phyloP scores from a whole-genome alignment of 2,888 invertebrate genomes.

The Gymnoscelis rufifasciata region DNA sequence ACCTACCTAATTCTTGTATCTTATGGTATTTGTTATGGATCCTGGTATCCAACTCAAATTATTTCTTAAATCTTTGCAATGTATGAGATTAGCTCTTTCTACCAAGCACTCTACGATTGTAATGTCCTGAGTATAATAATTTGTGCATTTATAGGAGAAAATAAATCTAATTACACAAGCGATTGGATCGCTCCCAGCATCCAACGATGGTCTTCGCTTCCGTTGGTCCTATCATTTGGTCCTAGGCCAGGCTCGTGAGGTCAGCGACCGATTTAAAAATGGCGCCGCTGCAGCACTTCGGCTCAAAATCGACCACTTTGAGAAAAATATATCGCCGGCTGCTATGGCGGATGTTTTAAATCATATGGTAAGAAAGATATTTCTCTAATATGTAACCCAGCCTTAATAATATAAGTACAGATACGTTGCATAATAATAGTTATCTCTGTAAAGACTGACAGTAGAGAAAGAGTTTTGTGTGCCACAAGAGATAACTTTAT shows the following conservation, averaged over 20 bases:
- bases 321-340: slow-evolving; percentile 44
- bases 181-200: slow-evolving; percentile 45
- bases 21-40: too few species aligned
- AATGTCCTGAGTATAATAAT: not conserved
- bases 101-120: too few species aligned
- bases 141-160: slow-evolving; percentile 45
- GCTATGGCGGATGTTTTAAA: slow-evolving; percentile 47
- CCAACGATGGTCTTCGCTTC: slow-evolving; percentile 48
- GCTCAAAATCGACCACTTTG: slow-evolving; percentile 43
- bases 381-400: not conserved
- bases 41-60: too few species aligned
- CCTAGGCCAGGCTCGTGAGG: slow-evolving; percentile 34
- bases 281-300: slow-evolving; percentile 39
- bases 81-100: too few species aligned
- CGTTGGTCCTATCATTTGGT: slow-evolving; percentile 55
- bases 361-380: slow-evolving; percentile 44
- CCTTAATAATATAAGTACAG: too few species aligned
- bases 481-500: too few species aligned
- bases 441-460: too few species aligned
- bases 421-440: too few species aligned
- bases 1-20: too few species aligned
- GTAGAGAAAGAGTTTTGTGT: too few species aligned
- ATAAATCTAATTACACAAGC: slow-evolving; percentile 43
- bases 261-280: slow-evolving; percentile 35
- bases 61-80: too few species aligned